Percentiles rank a stretch among this genome's conserved stretches.
phyloP scores from a whole-genome alignment of 2,797 vertebrate species.

The Gymnopithys bicolor region DNA sequence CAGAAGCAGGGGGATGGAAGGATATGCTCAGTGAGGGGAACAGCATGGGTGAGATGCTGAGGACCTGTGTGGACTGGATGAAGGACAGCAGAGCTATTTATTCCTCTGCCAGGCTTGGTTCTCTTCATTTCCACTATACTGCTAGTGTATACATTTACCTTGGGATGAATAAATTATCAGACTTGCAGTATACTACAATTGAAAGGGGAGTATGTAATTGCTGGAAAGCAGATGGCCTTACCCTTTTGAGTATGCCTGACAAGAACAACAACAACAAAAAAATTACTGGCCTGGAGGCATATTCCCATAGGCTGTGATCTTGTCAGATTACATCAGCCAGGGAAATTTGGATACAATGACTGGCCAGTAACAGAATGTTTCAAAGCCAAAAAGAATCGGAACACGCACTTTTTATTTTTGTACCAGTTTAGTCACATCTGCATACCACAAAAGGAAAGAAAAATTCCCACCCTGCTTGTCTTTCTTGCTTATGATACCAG shows the following conservation, averaged over 20 bases:
- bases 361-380: constrained; percentile 35
- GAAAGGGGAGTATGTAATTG: constrained; percentile 61
- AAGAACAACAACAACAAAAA: constrained; percentile 32
- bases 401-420: not conserved
- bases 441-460: not conserved
- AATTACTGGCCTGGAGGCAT: constrained; percentile 29
- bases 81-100: not conserved
- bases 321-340: constrained; percentile 56
- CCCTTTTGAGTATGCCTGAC: constrained; percentile 55
- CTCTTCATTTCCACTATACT: not conserved
- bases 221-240: constrained; percentile 66
- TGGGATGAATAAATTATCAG: constrained; percentile 65
- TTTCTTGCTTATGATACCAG: not conserved
- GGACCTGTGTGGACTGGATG: not conserved
- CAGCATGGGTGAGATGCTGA: not conserved
- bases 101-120: constrained; percentile 31
- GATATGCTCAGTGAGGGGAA: fast-evolving
- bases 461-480: fast-evolving
- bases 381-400: not conserved
- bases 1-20: not conserved
- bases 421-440: not conserved
- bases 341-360: constrained; percentile 27
- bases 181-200: constrained; percentile 44
- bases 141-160: not conserved
- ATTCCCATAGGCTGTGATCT: not conserved